Conservation (phyloP, 2,113 vertebrate species). For the Pipra filicauda region DNA sequence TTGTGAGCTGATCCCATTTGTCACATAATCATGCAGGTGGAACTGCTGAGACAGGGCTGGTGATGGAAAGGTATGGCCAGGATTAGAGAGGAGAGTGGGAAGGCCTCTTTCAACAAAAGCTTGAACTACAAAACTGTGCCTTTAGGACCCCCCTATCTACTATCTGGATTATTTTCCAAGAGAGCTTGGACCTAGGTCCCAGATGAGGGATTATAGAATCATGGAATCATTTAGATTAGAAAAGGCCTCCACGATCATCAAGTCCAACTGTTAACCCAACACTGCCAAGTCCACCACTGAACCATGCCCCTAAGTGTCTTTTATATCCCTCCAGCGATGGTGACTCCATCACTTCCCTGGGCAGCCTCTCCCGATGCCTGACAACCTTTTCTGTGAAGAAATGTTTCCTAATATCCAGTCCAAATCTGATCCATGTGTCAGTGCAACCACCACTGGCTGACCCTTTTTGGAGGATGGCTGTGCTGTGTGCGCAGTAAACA, state of each 20-base stretch:
- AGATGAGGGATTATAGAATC: background rate
- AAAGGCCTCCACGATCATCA: background rate
- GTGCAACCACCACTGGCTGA: background rate
- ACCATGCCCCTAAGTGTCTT: background rate
- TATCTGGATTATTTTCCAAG: background rate
- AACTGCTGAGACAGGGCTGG: background rate
- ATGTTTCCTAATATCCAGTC: background rate
- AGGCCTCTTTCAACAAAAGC: background rate
- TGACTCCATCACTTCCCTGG: background rate
- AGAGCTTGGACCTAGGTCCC: background rate
- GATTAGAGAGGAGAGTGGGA: background rate
- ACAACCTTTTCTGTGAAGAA: background rate
- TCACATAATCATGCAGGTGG: rapidly evolving
- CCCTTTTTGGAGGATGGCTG: background rate
- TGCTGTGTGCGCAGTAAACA: background rate
- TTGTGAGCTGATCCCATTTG: background rate
- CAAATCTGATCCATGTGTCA: background rate
- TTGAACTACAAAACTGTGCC: background rate
- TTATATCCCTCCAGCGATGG: background rate
- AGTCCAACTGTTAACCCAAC: background rate
- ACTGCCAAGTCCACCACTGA: background rate
- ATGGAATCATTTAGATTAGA: background rate
- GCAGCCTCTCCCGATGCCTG: background rate
- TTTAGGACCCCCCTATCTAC: background rate
- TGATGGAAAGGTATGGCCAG: background rate